Base-by-base conservation (phyloP, 2,113 vertebrate genomes). In the Eretmochelys imbricata region DNA sequence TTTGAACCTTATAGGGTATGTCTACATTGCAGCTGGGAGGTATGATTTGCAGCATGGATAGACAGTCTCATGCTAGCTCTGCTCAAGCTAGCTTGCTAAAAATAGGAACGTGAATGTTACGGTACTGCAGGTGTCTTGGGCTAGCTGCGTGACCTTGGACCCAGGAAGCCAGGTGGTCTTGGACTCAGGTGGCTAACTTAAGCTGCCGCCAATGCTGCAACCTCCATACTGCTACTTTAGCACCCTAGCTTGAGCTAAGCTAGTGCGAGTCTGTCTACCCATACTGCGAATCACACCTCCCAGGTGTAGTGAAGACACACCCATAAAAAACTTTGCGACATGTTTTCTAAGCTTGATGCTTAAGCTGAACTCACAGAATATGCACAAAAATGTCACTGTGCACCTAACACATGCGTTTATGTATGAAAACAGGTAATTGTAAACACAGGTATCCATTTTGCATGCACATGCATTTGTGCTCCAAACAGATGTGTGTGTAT, bases 91-190 rank as follows among this genome's bases (percentile, higher is more conserved):
- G 65, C 3, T 69, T 69, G 17, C 65, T 69, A 69, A 69, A n/a
- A 69, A 69, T n/a, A 20, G 65, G 35, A 69, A 38, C 20, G 65
- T 69, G 35, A 9, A n/a, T 25, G 1, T 69, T 69, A 19, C 19
- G 17, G 8, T 8, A 20, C 7, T 69, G 16, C 13, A 5, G 7
- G 35, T n/a, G 35, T 59, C 57, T 59, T 29, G 10, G 27, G 57
- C 10, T 12, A 59, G 25, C 27, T 59, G 25, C 27, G 10, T 59
- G 57, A 59, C 10, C 57, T 59, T 83, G 57, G 42, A 93, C 69
- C 54, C 89, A 87, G 80, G 49, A 65, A 59, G 53, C 55, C 85
- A 59, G 62, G 46, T 75, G 82, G 93, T 87, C 88, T 95, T 69
- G 35, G 35, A 69, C 17, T n/a, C 19, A 19, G 65, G 35, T n/a